Evolutionary conservation across 2,888 invertebrate genomes (phyloP).

Genomic region (Caenorhabditis virilis): DNA sequence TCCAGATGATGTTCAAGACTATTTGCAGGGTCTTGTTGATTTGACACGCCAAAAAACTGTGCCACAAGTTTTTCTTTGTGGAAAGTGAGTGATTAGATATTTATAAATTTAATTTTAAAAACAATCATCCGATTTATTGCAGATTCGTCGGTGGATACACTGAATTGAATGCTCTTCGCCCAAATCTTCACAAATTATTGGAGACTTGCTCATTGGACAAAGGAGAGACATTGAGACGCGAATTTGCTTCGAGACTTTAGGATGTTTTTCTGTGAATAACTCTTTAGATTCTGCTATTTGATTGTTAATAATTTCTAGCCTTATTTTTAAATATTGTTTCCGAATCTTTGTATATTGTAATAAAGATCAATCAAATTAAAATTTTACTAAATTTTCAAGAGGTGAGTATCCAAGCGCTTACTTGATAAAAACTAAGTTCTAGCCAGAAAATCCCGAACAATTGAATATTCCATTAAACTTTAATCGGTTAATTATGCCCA

Average conservation of each 20-base stretch:
- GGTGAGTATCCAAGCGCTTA: no score
- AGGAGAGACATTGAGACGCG: conserved; percentile 32
- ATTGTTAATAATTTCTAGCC: no score
- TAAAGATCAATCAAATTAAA: no score
- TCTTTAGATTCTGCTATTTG: no score
- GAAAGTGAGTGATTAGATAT: conserved; percentile 39
- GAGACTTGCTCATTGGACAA: conserved; percentile 42
- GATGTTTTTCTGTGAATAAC: no score
- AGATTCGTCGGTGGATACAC: conserved; percentile 52
- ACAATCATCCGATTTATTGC: neutral
- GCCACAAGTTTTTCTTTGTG: conserved; percentile 66
- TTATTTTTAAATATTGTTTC: no score
- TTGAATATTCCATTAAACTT: no score
- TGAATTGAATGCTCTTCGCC: conserved; percentile 38
- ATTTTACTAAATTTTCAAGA: no score
- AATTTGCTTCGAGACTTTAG: conserved; percentile 25
- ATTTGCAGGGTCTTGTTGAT: conserved; percentile 42
- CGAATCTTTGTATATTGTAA: no score
- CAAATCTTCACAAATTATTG: conserved; percentile 34
- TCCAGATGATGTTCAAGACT: conserved; percentile 29
- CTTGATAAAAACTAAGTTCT: no score
- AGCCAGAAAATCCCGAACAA: no score
- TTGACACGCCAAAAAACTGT: conserved; percentile 54
- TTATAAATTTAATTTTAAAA: conserved; percentile 1
- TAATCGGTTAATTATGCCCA: no score